Percentiles rank a stretch among this genome's conserved stretches.
phyloP scores from a whole-genome alignment of 92 coral and sea anemone species.

The Pocillopora meandrina region DNA sequence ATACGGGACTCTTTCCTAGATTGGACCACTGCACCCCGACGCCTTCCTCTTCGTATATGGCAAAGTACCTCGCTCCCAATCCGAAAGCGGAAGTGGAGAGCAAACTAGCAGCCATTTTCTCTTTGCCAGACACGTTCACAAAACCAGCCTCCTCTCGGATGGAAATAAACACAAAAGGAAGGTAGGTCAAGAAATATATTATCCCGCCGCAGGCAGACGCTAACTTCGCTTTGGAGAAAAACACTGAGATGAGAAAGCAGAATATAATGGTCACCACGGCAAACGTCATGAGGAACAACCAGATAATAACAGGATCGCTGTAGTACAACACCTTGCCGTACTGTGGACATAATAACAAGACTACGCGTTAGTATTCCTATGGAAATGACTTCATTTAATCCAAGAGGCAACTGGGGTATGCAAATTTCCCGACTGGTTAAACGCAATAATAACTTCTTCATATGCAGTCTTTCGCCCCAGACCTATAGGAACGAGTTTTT shows the following conservation, averaged over 20 bases:
- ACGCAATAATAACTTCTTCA: not conserved
- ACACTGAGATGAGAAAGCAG: constrained; percentile 93
- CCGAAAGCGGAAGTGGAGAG: constrained; percentile 99
- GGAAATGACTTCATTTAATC: not conserved
- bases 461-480: no score
- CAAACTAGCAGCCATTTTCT: constrained; percentile 90
- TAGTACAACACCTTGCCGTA: constrained; percentile 93
- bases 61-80: constrained; percentile 96
- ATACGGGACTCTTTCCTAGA: constrained; percentile 93
- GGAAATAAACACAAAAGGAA: constrained; percentile 96
- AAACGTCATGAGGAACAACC: constrained; percentile 94
- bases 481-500: no score
- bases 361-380: not conserved
- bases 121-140: constrained; percentile 61
- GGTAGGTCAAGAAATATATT: constrained; percentile 96
- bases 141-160: constrained; percentile 94
- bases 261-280: constrained; percentile 95
- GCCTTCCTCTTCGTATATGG: constrained; percentile 95
- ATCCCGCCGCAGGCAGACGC: constrained; percentile 99
- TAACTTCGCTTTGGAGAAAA: constrained; percentile 97
- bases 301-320: constrained; percentile 89
- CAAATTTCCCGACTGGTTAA: not conserved
- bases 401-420: not conserved
- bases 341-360: constrained; percentile 53
- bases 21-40: constrained; percentile 98